Evolutionary conservation across 1,140 invertebrate species (phyloP).

Genomic region (Drosophila lacertosa): DNA sequence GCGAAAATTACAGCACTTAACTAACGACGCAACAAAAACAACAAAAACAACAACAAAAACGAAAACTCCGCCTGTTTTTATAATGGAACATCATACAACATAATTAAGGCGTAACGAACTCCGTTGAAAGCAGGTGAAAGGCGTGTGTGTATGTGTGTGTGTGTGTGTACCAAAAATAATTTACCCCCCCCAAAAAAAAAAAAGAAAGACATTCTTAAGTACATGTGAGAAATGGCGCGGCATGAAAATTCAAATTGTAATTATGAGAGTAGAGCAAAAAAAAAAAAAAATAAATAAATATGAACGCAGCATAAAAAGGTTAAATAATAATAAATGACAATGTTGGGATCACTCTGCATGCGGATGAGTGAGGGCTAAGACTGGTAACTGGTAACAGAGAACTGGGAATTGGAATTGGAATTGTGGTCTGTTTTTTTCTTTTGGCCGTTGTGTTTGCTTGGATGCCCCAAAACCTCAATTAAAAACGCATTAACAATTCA

Average conservation of each 20-base stretch:
- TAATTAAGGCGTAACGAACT: constrained; percentile 74
- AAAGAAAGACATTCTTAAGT: constrained; percentile 41
- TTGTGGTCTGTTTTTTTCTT: constrained; percentile 24
- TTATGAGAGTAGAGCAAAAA: constrained; percentile 52
- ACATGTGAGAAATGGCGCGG: constrained; percentile 52
- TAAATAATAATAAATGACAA: constrained; percentile 80
- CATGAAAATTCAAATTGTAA: constrained; percentile 79
- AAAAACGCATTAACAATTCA: constrained; percentile 84
- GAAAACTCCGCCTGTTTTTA: constrained; percentile 41
- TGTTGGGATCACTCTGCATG: constrained; percentile 36
- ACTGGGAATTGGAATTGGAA: constrained; percentile 24
- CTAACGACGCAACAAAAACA: constrained; percentile 18
- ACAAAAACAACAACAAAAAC: constrained; percentile 13
- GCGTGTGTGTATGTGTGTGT: constrained; percentile 75
- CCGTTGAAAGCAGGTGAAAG: constrained; percentile 71
- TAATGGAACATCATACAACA: constrained; percentile 76
- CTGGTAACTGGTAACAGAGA: too few species aligned
- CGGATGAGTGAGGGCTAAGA: not conserved
- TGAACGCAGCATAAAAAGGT: constrained; percentile 46
- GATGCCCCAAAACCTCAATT: constrained; percentile 80
- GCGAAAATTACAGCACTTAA: constrained; percentile 69
- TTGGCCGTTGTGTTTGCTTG: constrained; percentile 56
- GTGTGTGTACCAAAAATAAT: constrained; percentile 74
- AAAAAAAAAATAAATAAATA: constrained; percentile 18
- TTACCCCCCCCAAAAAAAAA: constrained; percentile 33